Evolutionary conservation across 2,113 vertebrate species (phyloP), one percentile per base, ranked within the genome.

Genomic region (Entosphenus tridentatus): DNA sequence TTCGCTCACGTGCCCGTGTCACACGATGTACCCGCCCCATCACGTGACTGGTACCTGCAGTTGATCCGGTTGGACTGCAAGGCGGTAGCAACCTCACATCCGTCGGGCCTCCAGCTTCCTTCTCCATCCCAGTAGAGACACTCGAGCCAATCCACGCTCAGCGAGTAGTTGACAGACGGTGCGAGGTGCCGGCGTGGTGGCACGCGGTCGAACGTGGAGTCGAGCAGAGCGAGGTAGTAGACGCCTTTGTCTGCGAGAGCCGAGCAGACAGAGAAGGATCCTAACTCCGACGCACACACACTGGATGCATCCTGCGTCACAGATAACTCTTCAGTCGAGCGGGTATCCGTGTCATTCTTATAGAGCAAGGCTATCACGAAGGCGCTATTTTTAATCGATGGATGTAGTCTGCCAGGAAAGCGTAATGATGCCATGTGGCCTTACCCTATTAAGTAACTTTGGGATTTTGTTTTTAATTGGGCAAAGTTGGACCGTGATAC

Each of bases 81-180:
- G 12, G 74, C 74, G 21, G 73, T 74, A 3, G 74, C 75, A 11
- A 83, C 75, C 57, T 57, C 73, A 71, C 79, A 80, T 11, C 73
- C 72, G 3, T 69, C 71, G 2, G 72, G 74, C 5, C 72, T 80
- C 87, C 85, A 86, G 10, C 73, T 71, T 65, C 68, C 73, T 72
- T 73, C 74, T 56, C 67, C 56, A 2, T 85, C 78, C 83, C 83
- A 84, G 71, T 79, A 77, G 71, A 86, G 69, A 74, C 86, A 87
- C 18, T 70, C 77, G 58, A 74, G 75, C 71, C 79, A 76, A 16
- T 80, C 78, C 11, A 83, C 74, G 14, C 21, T 72, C 18, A 87
- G 57, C 1, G 75, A 76, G 70, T 89, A 89, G 72, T 76, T 79
- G 68, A 87, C 77, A 11, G 73, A 68, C 18, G 73, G 72, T 9